These are phyloP conservation scores for Hydrochoerus hydrochaeris DNA, from an alignment of 2,113 vertebrate genomes.

Conservation along the genomic window DNA sequence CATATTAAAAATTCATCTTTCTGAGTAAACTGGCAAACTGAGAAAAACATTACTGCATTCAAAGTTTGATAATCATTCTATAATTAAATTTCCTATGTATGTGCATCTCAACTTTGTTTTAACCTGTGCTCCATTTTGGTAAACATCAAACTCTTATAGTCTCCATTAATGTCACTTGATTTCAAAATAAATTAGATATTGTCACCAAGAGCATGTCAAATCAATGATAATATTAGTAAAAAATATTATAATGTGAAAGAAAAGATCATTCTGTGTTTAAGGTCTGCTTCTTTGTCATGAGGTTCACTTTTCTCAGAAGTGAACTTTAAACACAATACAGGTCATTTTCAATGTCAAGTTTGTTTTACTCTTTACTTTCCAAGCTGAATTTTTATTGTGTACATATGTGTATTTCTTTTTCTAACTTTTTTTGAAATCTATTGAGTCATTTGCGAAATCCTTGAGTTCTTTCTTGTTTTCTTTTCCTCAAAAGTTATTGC, in stretches of 20 bases:
- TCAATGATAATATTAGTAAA: slow-evolving; percentile 79
- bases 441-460: background rate
- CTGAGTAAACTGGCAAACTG: background rate
- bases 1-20: background rate
- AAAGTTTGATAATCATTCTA: slow-evolving; percentile 61
- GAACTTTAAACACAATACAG: slow-evolving; percentile 69
- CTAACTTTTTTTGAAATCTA: background rate
- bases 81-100: slow-evolving; percentile 73
- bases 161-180: slow-evolving; percentile 81
- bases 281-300: slow-evolving; percentile 70
- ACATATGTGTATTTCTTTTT: slow-evolving; percentile 34
- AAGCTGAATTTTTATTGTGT: background rate
- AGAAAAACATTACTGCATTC: slow-evolving; percentile 8
- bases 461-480: background rate
- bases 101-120: slow-evolving; percentile 74
- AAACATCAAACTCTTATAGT: slow-evolving; percentile 75
- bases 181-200: slow-evolving; percentile 83
- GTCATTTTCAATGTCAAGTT: slow-evolving; percentile 72
- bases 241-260: slow-evolving; percentile 78
- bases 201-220: slow-evolving; percentile 80
- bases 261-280: slow-evolving; percentile 71
- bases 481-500: background rate
- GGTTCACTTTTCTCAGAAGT: slow-evolving; percentile 65
- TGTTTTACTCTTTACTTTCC: slow-evolving; percentile 54
- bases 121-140: slow-evolving; percentile 78